Conservation (phyloP, 2,797 vertebrate genomes). For the Lagodon rhomboides region DNA sequence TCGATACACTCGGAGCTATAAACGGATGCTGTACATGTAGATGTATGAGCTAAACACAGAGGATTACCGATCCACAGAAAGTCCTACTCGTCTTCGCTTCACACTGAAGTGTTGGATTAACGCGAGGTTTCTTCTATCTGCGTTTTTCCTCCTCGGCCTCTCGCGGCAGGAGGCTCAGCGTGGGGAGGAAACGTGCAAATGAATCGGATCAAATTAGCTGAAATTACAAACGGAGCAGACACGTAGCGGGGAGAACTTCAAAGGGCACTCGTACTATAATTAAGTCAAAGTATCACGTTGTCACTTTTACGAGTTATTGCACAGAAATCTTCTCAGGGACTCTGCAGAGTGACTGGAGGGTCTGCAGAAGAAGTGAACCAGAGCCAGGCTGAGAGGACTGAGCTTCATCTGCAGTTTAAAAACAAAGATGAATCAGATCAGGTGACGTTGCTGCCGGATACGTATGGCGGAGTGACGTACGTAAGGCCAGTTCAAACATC, state of each 20-base stretch:
- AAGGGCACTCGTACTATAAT: constrained; percentile 32
- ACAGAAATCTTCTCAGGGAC: neutral
- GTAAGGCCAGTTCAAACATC: too few species aligned
- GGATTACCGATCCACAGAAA: constrained; percentile 23
- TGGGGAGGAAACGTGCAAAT: neutral
- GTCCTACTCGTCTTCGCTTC: neutral
- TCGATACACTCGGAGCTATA: constrained; percentile 37
- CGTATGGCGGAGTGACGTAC: too few species aligned
- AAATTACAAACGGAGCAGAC: constrained; percentile 20
- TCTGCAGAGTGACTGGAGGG: neutral
- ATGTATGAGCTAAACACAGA: constrained; percentile 9
- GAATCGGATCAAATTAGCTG: constrained; percentile 17
- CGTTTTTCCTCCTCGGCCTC: neutral
- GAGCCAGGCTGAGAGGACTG: too few species aligned
- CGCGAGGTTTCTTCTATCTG: constrained; percentile 4
- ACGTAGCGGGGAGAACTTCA: constrained; percentile 4
- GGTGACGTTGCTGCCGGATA: too few species aligned
- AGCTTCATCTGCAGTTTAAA: too few species aligned
- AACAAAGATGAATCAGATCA: too few species aligned
- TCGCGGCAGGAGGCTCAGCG: neutral
- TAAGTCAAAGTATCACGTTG: constrained; percentile 22
- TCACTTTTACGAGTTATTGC: constrained; percentile 2
- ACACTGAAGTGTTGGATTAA: constrained; percentile 14
- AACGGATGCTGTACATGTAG: constrained; percentile 4
- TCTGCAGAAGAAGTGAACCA: neutral